A percentile compares a stretch with the other conserved stretches of the same genome.
These are phyloP conservation scores for Seira ritae DNA, from an alignment of 2,888 invertebrate species.

Conservation along the genomic window DNA sequence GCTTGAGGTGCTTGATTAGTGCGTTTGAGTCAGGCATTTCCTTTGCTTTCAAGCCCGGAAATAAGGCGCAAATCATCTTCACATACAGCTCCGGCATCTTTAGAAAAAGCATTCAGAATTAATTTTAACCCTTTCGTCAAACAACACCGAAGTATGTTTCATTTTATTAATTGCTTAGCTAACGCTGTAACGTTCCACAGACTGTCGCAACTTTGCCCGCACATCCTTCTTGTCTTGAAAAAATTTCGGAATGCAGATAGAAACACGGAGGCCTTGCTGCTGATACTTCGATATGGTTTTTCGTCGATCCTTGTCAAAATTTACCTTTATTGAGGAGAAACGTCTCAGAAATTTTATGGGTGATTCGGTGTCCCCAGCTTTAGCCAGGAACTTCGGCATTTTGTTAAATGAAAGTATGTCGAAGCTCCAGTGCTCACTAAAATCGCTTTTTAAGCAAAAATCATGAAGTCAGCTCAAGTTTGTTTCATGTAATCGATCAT, in stretches of 20 bases:
- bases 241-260: conserved; percentile 7
- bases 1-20: conserved; percentile 44
- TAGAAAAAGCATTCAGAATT: not conserved
- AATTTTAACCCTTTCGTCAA: not conserved
- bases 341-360: conserved; percentile 40
- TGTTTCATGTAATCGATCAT: no score
- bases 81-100: conserved; percentile 58
- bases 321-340: conserved; percentile 59
- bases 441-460: no score
- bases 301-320: conserved; percentile 58
- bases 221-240: conserved; percentile 42
- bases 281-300: conserved; percentile 49
- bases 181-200: conserved; percentile 56
- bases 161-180: not conserved
- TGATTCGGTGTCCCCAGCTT: not conserved
- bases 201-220: conserved; percentile 23
- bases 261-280: conserved; percentile 33
- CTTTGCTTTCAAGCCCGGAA: conserved; percentile 44
- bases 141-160: not conserved
- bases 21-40: conserved; percentile 54
- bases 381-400: not conserved
- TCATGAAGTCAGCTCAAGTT: no score
- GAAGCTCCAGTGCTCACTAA: no score
- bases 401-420: no score
- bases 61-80: conserved; percentile 55